Conservation (phyloP, 2,888 invertebrate genomes). For the Melikaiella ostensackeni region DNA sequence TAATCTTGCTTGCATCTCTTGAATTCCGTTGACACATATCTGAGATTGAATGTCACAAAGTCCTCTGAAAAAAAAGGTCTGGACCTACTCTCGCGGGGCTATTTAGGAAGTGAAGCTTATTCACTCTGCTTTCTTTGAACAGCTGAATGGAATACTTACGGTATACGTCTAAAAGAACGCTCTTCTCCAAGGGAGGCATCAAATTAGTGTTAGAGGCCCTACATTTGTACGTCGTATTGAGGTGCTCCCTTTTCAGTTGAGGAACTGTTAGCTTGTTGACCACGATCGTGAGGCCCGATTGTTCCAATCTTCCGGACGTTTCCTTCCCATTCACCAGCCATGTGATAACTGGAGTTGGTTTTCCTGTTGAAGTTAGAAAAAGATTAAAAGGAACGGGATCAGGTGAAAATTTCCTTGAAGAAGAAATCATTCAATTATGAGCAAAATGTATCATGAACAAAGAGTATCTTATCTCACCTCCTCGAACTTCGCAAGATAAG, state of each 20-base stretch:
- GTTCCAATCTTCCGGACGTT: constrained; percentile 79
- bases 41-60: constrained; percentile 27
- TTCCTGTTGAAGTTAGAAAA: constrained; percentile 80
- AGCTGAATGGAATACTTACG: constrained; percentile 81
- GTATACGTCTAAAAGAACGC: constrained; percentile 89
- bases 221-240: constrained; percentile 92
- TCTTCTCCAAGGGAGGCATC: constrained; percentile 89
- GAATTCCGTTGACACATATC: constrained; percentile 38
- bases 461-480: constrained; percentile 73
- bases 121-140: constrained; percentile 22
- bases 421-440: constrained; percentile 14
- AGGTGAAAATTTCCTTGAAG: neutral
- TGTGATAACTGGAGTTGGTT: constrained; percentile 90
- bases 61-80: constrained; percentile 21
- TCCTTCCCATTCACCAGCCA: constrained; percentile 86
- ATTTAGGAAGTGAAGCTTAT: constrained; percentile 36
- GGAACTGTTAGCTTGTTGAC: constrained; percentile 88
- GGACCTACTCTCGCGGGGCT: constrained; percentile 33
- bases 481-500: constrained; percentile 79
- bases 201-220: constrained; percentile 92
- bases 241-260: constrained; percentile 85
- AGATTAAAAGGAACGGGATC: too few species aligned
- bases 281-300: constrained; percentile 86
- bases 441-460: neutral
- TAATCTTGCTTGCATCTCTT: constrained; percentile 41